A percentile compares a stretch with the other conserved stretches of the same genome.
Evolutionary conservation across 2,113 vertebrate genomes (phyloP).

Genomic region (Oryzias javanicus): DNA sequence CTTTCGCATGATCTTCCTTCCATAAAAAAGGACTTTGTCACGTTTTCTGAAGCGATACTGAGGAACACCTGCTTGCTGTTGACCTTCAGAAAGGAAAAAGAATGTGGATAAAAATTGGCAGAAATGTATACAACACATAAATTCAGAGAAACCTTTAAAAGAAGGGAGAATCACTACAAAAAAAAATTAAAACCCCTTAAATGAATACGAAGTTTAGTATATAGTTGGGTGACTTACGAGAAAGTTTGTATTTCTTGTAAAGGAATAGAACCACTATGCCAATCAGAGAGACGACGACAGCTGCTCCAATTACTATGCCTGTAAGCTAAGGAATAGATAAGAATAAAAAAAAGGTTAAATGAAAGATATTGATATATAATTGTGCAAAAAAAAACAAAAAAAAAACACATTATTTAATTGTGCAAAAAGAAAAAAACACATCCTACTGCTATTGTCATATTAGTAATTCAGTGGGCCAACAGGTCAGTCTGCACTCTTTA

Average conservation of each 20-base stretch:
- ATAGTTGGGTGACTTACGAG: conserved; percentile 75
- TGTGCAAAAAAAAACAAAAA: neutral
- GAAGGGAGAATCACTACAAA: neutral
- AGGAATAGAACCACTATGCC: conserved; percentile 80
- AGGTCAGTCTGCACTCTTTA: too few species aligned
- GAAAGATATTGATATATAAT: neutral
- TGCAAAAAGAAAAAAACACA: too few species aligned
- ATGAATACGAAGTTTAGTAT: neutral
- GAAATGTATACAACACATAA: neutral
- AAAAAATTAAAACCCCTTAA: neutral
- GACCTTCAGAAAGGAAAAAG: conserved; percentile 64
- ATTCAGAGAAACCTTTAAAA: neutral
- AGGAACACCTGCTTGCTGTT: conserved; percentile 78
- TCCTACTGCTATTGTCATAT: too few species aligned
- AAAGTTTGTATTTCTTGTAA: conserved; percentile 78
- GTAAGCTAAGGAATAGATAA: conserved; percentile 77
- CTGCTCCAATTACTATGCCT: conserved; percentile 84
- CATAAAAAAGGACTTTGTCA: conserved; percentile 95
- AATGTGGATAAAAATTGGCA: conserved; percentile 6
- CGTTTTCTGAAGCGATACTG: conserved; percentile 93
- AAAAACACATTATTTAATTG: too few species aligned
- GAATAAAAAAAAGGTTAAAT: neutral
- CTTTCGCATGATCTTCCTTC: conserved; percentile 95
- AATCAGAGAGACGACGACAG: conserved; percentile 76
- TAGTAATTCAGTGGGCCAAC: too few species aligned